phyloP scores from a whole-genome alignment of 2,113 vertebrate genomes.

The Typhlomys cinereus region DNA sequence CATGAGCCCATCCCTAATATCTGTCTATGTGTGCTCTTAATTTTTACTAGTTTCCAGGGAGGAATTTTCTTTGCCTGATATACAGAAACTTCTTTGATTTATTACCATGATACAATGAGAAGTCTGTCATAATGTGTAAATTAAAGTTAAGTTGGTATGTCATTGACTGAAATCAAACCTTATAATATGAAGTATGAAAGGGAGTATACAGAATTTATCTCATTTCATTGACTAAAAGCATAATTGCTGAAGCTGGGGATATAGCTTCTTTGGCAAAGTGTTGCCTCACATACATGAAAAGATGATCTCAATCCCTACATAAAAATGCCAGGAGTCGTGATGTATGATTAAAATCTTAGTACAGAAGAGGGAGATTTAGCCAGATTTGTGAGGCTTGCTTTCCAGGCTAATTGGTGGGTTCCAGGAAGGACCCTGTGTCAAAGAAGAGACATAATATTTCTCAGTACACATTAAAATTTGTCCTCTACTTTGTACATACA shows the following conservation, averaged over 20 bases:
- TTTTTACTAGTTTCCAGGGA: not conserved
- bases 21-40: not conserved
- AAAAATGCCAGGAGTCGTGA: too few relatives aligned
- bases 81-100: not conserved
- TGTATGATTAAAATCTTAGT: not conserved
- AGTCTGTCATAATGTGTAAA: not conserved
- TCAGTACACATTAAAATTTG: not conserved
- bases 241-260: not conserved
- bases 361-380: not conserved
- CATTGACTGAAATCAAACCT: not conserved
- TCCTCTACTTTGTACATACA: not conserved
- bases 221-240: conserved; percentile 36
- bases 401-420: not conserved
- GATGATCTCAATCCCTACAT: too few relatives aligned
- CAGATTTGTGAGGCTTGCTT: not conserved
- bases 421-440: not conserved
- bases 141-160: not conserved
- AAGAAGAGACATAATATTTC: not conserved
- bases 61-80: not conserved
- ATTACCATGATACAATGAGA: not conserved
- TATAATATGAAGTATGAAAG: not conserved
- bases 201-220: not conserved
- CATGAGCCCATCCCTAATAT: not conserved
- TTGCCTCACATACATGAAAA: not conserved
- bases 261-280: not conserved